Percentiles rank a stretch among this genome's conserved stretches.
Conservation (phyloP, 2,888 invertebrate species). For the Lepidocyrtoides sp. region DNA sequence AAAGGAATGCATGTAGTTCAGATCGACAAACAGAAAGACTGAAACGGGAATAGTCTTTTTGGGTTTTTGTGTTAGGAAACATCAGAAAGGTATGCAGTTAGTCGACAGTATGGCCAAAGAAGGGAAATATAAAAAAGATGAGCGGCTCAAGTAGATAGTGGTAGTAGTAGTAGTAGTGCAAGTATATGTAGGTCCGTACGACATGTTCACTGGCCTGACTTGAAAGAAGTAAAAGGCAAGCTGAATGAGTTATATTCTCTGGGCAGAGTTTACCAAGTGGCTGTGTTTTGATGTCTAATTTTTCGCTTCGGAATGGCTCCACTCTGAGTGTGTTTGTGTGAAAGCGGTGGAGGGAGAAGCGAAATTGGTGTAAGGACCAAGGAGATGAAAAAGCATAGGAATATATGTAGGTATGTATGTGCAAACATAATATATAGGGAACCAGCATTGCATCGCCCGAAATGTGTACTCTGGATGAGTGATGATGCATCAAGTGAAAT, state of each 20-base stretch:
- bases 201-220: constrained; percentile 4
- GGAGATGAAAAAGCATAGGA: background rate
- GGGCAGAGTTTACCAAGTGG: constrained; percentile 59
- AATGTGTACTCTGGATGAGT: constrained; percentile 71
- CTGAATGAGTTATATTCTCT: constrained; percentile 54
- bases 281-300: constrained; percentile 71
- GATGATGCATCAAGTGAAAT: constrained; percentile 77
- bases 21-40: constrained; percentile 53
- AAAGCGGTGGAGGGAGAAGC: background rate
- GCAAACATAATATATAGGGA: background rate
- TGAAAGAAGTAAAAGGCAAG: background rate
- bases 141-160: background rate
- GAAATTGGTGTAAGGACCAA: background rate
- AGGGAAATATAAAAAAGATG: constrained; percentile 41
- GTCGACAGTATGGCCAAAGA: constrained; percentile 24
- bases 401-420: background rate
- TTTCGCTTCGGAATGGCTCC: constrained; percentile 63
- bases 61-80: background rate
- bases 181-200: background rate
- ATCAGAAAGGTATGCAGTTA: constrained; percentile 40
- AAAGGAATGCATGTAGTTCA: constrained; percentile 59
- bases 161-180: no score
- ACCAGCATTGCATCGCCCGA: constrained; percentile 28
- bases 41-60: background rate
- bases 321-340: constrained; percentile 39